Base-by-base conservation (phyloP, 2,113 vertebrate genomes). In the Gasterosteus nipponicus region DNA sequence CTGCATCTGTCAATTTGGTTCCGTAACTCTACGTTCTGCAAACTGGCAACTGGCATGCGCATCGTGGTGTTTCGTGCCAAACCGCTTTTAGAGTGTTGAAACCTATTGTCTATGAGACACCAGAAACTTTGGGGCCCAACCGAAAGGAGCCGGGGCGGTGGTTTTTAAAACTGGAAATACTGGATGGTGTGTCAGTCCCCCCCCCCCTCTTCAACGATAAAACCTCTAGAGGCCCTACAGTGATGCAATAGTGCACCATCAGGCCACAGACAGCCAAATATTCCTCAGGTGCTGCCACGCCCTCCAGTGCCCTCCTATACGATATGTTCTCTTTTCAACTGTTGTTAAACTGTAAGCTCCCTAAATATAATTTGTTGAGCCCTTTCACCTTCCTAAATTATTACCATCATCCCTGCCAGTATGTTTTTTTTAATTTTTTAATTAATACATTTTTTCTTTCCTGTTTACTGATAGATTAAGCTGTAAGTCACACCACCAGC, bases 231-330 rank as follows among this genome's bases (percentile, higher is more conserved):
- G 47, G n/a, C 64, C 53, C 49, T n/a, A 15, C 59, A 42, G 69
- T 91, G 77, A 86, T 75, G 84, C 69, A 92, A 89, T 66, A 18
- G 62, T 61, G 63, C 66, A 76, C 42, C 66, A 77, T 91, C 79
- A 81, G 82, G 35, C 70, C 85, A 90, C 31, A 64, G 54, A 69
- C 83, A 85, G 77, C 76, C 78, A 76, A 76, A 78, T 39, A 5
- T 38, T 60, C 15, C 78, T 41, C 5, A 33, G 51, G 18, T 38
- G 1, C 39, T 41, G 74, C 62, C 73, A 86, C 86, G 56, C 89
- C 79, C 59, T n/a, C 56, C 19, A 44, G 6, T 31, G n/a, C 65
- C 83, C 87, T 54, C 82, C 81, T 26, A 14, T 8, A 46, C 0
- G 3, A 46, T 18, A 29, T 61, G 18, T 14, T 66, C 3, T 59